Percentiles rank a stretch among this genome's conserved stretches.
Conservation (phyloP, 2,797 vertebrate species). For the Malacoraja senta region DNA sequence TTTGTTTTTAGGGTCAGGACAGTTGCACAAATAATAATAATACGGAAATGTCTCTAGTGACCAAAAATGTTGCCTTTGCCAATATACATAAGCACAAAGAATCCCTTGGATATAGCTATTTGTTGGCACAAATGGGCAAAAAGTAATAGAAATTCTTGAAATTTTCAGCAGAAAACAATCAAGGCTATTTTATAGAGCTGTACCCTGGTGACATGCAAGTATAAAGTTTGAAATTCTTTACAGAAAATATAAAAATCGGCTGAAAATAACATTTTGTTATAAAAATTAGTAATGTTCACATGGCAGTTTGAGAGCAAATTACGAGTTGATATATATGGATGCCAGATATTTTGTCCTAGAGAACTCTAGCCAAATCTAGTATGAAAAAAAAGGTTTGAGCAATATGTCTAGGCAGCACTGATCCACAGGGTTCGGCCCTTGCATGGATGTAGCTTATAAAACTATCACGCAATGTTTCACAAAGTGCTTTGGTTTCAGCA, state of each 20-base stretch:
- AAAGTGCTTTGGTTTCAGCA: constrained; percentile 55
- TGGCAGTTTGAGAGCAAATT: constrained; percentile 53
- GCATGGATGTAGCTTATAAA: constrained; percentile 57
- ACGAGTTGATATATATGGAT: constrained; percentile 52
- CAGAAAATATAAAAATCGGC: neutral
- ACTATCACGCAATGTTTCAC: constrained; percentile 61
- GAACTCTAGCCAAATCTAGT: constrained; percentile 55
- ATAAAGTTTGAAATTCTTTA: constrained; percentile 13
- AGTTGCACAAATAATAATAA: constrained; percentile 33
- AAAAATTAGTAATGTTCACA: constrained; percentile 49
- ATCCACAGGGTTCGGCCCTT: constrained; percentile 55
- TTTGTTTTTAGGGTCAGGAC: neutral
- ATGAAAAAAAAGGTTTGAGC: constrained; percentile 46
- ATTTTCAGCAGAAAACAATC: constrained; percentile 2
- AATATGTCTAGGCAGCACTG: constrained; percentile 58
- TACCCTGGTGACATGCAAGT: neutral
- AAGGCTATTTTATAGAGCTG: neutral
- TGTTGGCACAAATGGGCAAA: neutral
- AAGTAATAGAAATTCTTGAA: neutral
- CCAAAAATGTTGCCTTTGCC: constrained; percentile 31
- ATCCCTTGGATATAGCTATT: neutral
- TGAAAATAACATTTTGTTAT: constrained; percentile 21
- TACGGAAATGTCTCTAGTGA: constrained; percentile 19
- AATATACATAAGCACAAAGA: constrained; percentile 19
- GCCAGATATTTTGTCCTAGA: constrained; percentile 53